These are phyloP conservation scores for Colius striatus DNA, from an alignment of 2,113 vertebrate species.

Conservation along the genomic window DNA sequence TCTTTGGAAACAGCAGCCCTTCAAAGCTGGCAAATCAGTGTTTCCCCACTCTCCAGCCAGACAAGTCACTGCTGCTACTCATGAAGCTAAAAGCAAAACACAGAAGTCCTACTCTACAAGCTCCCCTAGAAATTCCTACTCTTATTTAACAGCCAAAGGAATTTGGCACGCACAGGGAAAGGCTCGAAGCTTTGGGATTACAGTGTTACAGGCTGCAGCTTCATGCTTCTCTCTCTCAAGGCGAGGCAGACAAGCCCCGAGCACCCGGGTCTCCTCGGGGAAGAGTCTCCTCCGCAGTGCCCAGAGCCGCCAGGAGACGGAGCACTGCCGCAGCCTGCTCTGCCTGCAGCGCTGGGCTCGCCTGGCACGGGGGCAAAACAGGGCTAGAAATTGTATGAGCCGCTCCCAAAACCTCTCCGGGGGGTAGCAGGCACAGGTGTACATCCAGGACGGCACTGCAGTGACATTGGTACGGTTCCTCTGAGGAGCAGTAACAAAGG, in stretches of 20 bases:
- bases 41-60: not conserved
- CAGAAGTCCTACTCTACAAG: slow-evolving; percentile 7
- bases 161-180: slow-evolving; percentile 20
- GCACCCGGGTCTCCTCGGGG: not conserved
- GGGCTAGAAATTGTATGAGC: not conserved
- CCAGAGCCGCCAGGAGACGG: not conserved
- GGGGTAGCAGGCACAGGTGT: not conserved
- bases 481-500: not conserved
- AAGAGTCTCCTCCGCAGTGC: not conserved
- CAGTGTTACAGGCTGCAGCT: not conserved
- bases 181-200: slow-evolving; percentile 30
- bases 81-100: slow-evolving; percentile 43
- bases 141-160: slow-evolving; percentile 34
- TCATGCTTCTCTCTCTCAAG: not conserved
- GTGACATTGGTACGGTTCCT: not conserved
- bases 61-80: slow-evolving; percentile 28
- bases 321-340: not conserved
- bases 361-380: not conserved
- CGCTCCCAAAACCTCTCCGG: not conserved
- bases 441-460: not conserved
- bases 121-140: slow-evolving; percentile 16
- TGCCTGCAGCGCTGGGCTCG: rapidly evolving
- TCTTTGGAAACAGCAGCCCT: not conserved
- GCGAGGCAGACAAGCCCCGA: not conserved
- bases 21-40: not conserved